Conservation (phyloP, 2,888 invertebrate genomes). For the Lobophora halterata region DNA sequence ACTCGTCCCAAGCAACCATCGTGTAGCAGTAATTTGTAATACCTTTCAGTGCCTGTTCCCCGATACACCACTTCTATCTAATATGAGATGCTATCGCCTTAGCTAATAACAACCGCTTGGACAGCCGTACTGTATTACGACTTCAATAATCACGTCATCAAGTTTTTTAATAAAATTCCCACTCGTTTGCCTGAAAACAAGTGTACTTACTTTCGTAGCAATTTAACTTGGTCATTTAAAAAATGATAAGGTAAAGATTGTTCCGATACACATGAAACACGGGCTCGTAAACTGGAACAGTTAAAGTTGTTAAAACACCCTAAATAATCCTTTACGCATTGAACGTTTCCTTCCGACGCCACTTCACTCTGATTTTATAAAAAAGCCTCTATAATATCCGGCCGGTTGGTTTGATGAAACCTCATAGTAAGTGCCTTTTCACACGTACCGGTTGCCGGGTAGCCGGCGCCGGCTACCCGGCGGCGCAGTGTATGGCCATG, state of each 20-base stretch:
- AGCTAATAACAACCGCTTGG: slow-evolving; percentile 24
- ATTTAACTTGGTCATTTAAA: too few species aligned
- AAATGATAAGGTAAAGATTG: slow-evolving; percentile 36
- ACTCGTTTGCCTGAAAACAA: too few species aligned
- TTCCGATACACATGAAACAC: slow-evolving; percentile 33
- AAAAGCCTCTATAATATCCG: slow-evolving; percentile 40
- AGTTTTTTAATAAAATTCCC: too few species aligned
- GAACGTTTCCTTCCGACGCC: slow-evolving; percentile 30
- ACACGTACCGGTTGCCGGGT: too few species aligned
- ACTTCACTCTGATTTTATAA: slow-evolving; percentile 37
- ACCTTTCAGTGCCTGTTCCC: slow-evolving; percentile 25
- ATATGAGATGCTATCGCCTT: slow-evolving; percentile 18
- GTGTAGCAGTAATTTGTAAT: slow-evolving; percentile 27
- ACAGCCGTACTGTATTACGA: slow-evolving; percentile 26
- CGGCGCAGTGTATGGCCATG: too few species aligned
- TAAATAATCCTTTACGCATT: slow-evolving; percentile 31
- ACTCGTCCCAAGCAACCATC: slow-evolving; percentile 30
- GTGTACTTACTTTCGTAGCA: too few species aligned
- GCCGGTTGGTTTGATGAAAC: slow-evolving; percentile 25
- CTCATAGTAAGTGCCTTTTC: too few species aligned
- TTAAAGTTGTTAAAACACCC: slow-evolving; percentile 34
- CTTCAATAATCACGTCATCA: slow-evolving; percentile 11
- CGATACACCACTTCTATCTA: slow-evolving; percentile 22
- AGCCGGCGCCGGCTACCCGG: too few species aligned
- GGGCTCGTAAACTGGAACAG: slow-evolving; percentile 33